These are phyloP conservation scores for Cygnus olor DNA, from an alignment of 2,797 vertebrate genomes.

Conservation along the genomic window DNA sequence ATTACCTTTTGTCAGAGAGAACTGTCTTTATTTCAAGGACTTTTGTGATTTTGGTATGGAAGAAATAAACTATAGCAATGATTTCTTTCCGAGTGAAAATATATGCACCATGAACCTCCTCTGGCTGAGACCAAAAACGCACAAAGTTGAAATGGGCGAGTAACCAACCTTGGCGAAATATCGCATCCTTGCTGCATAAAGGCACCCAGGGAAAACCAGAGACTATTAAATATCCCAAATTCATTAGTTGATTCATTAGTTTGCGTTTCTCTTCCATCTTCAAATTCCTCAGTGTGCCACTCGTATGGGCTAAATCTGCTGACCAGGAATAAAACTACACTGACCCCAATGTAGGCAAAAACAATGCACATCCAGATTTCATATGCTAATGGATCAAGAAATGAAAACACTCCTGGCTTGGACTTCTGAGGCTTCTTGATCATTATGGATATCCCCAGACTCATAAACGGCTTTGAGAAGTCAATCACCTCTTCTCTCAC, in stretches of 20 bases:
- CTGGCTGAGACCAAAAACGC: conserved; percentile 83
- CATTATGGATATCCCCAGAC: conserved; percentile 99
- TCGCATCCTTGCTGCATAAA: conserved; percentile 99
- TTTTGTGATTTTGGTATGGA: conserved; percentile 25
- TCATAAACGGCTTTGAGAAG: conserved; percentile 99
- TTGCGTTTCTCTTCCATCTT: conserved; percentile 97
- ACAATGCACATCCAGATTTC: conserved; percentile 99
- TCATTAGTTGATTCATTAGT: conserved; percentile 99
- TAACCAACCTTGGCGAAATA: conserved; percentile 98
- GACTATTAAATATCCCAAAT: conserved; percentile 99
- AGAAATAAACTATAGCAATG: background rate
- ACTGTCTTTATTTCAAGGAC: conserved; percentile 40
- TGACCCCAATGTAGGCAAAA: conserved; percentile 99
- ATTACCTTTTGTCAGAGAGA: conserved; percentile 19
- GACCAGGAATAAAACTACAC: conserved; percentile 99
- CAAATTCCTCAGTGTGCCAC: conserved; percentile 99
- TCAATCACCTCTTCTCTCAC: conserved; percentile 99
- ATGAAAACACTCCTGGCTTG: conserved; percentile 98
- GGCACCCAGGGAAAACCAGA: conserved; percentile 99
- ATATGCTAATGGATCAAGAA: conserved; percentile 98
- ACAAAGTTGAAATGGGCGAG: conserved; percentile 81
- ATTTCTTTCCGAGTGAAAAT: conserved; percentile 73
- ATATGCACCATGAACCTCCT: conserved; percentile 81
- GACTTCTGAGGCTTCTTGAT: conserved; percentile 99
- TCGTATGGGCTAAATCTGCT: conserved; percentile 99